These are phyloP conservation scores for Megastigmus dorsalis DNA, from an alignment of 2,888 invertebrate genomes.

Conservation along the genomic window DNA sequence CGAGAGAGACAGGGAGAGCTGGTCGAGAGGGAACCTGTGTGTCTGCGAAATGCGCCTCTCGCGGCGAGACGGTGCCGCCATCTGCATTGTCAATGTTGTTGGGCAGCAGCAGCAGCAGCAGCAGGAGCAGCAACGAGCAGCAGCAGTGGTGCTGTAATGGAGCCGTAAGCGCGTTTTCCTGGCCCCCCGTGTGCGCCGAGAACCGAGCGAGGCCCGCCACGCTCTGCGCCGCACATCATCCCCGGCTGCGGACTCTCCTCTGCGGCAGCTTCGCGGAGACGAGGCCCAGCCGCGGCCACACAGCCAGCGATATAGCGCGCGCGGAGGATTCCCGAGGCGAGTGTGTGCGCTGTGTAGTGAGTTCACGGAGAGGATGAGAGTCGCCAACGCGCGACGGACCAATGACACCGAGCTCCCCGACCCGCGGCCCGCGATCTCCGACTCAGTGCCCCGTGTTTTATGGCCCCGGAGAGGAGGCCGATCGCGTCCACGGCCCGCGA, in stretches of 20 bases:
- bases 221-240: not conserved
- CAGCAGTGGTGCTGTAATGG: conserved; percentile 66
- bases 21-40: conserved; percentile 70
- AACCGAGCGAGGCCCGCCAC: conserved; percentile 59
- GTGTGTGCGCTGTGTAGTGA: conserved; percentile 7
- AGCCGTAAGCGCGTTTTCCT: conserved; percentile 72
- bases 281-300: conserved; percentile 5
- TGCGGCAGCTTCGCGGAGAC: conserved; percentile 22
- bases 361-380: conserved; percentile 32
- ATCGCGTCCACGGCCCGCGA: conserved; percentile 15
- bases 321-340: conserved; percentile 17
- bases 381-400: conserved; percentile 9
- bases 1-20: no score
- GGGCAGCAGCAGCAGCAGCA: conserved; percentile 71
- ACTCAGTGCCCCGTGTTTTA: not conserved
- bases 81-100: conserved; percentile 89
- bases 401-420: not conserved
- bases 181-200: conserved; percentile 38
- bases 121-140: conserved; percentile 58
- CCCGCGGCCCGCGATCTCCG: not conserved
- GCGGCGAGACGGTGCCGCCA: conserved; percentile 79
- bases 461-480: not conserved
- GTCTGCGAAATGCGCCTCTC: conserved; percentile 69
- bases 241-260: not conserved
- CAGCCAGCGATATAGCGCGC: conserved; percentile 27